These are phyloP conservation scores for Escarpia spicata DNA, from an alignment of 2,888 invertebrate genomes.

Conservation along the genomic window DNA sequence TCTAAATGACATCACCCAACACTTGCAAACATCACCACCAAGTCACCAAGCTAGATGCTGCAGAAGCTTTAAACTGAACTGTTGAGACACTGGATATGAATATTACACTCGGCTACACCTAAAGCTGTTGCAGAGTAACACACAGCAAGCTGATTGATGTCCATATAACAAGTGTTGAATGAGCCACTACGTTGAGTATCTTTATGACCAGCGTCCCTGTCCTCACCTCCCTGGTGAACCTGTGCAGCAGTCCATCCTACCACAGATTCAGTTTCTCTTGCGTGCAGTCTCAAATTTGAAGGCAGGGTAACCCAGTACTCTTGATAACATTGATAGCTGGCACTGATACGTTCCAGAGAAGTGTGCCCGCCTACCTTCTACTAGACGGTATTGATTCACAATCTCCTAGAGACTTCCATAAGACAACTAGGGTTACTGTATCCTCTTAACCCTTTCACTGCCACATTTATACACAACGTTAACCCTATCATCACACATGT, in stretches of 20 bases:
- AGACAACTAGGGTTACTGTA: background rate
- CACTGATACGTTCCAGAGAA: background rate
- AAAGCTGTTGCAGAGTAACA: background rate
- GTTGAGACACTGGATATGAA: background rate
- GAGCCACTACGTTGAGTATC: background rate
- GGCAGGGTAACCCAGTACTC: background rate
- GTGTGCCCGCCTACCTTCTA: no score
- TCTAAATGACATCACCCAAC: no score
- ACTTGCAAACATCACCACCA: background rate
- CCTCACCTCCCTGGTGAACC: background rate
- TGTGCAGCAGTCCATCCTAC: background rate
- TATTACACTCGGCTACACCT: background rate
- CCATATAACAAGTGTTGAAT: background rate
- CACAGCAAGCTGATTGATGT: background rate
- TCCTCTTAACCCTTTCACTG: background rate
- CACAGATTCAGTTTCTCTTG: background rate
- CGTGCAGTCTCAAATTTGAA: background rate
- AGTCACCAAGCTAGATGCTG: background rate
- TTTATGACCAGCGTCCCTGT: background rate
- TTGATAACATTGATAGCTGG: background rate
- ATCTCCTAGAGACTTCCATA: background rate
- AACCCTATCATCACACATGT: background rate
- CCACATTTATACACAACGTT: background rate
- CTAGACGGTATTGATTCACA: background rate
- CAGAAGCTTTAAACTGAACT: background rate